A percentile compares a stretch with the other conserved stretches of the same genome.
phyloP scores from a whole-genome alignment of 2,888 invertebrate species.

The Drosophila kokeensis region DNA sequence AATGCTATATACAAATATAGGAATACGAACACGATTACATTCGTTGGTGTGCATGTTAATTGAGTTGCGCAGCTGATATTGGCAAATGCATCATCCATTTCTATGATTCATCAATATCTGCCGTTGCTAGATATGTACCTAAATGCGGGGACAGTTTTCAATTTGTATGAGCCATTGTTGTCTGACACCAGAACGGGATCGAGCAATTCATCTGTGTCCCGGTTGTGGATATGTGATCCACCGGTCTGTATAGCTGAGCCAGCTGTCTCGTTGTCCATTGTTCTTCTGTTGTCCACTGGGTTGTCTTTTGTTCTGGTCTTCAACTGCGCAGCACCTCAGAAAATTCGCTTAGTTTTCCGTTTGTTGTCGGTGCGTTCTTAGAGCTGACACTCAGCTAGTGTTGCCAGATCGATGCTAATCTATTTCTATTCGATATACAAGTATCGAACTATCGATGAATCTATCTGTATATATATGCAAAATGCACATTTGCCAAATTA shows the following conservation, averaged over 20 bases:
- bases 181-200: slow-evolving; percentile 83
- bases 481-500: not conserved
- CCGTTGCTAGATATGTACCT: slow-evolving; percentile 71
- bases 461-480: not conserved
- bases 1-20: slow-evolving; percentile 64
- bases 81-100: slow-evolving; percentile 32
- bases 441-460: not conserved
- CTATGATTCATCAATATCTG: slow-evolving; percentile 55
- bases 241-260: slow-evolving; percentile 50
- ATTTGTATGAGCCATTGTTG: slow-evolving; percentile 73
- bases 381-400: slow-evolving; percentile 17
- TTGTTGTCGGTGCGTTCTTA: slow-evolving; percentile 35
- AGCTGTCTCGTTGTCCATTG: slow-evolving; percentile 42
- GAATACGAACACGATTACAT: not conserved
- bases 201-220: slow-evolving; percentile 77
- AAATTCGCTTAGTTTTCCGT: slow-evolving; percentile 44
- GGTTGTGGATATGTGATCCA: slow-evolving; percentile 30
- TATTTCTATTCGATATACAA: slow-evolving; percentile 5
- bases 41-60: slow-evolving; percentile 24
- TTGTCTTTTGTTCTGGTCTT: not conserved
- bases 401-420: slow-evolving; percentile 23
- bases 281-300: not conserved
- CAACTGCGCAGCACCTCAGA: slow-evolving; percentile 45
- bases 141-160: slow-evolving; percentile 83
- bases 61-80: slow-evolving; percentile 34